phyloP scores from a whole-genome alignment of 2,797 vertebrate genomes.

The Pseudotriccus pelzelni region DNA sequence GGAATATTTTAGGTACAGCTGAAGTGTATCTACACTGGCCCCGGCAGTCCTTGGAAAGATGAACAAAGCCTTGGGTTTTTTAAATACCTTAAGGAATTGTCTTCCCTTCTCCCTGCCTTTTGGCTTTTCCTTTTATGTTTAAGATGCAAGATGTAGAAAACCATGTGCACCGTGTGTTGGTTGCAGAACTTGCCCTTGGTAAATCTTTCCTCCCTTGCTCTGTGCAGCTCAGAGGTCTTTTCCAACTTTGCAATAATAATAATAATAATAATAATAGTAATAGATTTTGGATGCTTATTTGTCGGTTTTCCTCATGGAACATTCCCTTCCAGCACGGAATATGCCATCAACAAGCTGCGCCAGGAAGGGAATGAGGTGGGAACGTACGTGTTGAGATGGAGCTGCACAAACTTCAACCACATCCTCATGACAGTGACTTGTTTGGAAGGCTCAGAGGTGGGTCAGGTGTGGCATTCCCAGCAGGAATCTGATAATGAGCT shows the following conservation, averaged over 20 bases:
- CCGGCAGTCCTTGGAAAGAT: neutral
- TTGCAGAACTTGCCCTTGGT: neutral
- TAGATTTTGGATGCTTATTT: neutral
- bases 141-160: neutral
- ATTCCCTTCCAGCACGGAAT: constrained; percentile 85
- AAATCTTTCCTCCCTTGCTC: neutral
- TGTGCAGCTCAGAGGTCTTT: neutral
- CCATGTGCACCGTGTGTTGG: neutral
- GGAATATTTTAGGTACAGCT: neutral
- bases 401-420: constrained; percentile 92
- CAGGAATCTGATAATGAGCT: neutral
- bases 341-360: constrained; percentile 90
- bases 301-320: neutral
- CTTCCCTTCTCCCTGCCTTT: neutral
- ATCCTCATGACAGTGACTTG: constrained; percentile 98
- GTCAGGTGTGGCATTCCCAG: neutral
- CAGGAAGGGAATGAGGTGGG: constrained; percentile 94
- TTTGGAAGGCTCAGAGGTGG: constrained; percentile 83
- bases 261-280: neutral
- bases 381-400: constrained; percentile 92
- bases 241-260: neutral
- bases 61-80: neutral
- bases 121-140: neutral
- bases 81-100: neutral
- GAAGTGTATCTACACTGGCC: neutral